A percentile compares a stretch with the other conserved stretches of the same genome.
phyloP scores from a whole-genome alignment of 2,113 vertebrate genomes.

The Phycodurus eques region DNA sequence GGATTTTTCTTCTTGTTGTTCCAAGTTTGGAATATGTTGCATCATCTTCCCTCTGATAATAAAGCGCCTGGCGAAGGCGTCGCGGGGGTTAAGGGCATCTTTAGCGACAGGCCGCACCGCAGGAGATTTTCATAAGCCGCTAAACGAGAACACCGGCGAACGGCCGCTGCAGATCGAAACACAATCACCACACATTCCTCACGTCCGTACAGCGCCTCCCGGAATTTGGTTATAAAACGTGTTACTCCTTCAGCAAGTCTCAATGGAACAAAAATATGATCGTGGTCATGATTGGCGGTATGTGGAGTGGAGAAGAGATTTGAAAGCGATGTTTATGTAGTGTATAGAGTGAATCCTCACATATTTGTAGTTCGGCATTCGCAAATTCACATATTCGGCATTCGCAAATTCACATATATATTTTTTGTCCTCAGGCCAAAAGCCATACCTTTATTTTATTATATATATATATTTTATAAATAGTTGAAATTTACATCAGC shows the following conservation, averaged over 20 bases:
- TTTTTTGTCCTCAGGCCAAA: not conserved
- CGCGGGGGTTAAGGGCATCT: constrained; percentile 13
- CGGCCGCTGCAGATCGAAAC: constrained; percentile 43
- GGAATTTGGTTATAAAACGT: constrained; percentile 7
- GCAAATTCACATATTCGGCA: not conserved
- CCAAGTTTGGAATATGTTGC: not conserved
- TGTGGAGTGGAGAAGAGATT: not conserved
- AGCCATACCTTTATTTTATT: not conserved
- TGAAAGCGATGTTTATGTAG: not conserved
- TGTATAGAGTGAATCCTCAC: not conserved
- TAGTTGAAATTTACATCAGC: too few relatives aligned
- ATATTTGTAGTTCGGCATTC: too few relatives aligned
- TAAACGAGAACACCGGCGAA: constrained; percentile 56
- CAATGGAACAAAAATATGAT: not conserved
- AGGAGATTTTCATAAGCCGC: constrained; percentile 52
- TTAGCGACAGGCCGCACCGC: constrained; percentile 44
- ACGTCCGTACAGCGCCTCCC: constrained; percentile 19
- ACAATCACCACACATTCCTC: constrained; percentile 39
- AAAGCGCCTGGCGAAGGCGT: constrained; percentile 16
- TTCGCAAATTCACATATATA: not conserved
- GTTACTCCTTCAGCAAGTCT: not conserved
- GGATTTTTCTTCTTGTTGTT: not conserved
- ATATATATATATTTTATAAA: too few relatives aligned
- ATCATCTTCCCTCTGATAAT: not conserved
- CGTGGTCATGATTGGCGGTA: not conserved